A percentile compares a stretch with the other conserved stretches of the same genome.
phyloP scores from a whole-genome alignment of 2,113 vertebrate genomes.

The Psilopogon haemacephalus region DNA sequence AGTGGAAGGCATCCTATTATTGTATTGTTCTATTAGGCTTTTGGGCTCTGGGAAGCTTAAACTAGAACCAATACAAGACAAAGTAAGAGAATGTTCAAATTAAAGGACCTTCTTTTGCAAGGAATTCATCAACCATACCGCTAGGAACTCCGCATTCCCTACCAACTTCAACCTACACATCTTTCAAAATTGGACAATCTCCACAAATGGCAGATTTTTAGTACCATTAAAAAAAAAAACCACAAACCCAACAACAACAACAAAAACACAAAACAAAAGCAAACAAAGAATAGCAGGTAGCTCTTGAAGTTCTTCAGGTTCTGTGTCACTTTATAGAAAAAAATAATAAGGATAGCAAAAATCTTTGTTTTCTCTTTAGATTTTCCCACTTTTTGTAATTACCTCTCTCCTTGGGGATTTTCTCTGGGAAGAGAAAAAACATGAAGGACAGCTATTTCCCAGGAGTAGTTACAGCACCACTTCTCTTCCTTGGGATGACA shows the following conservation, averaged over 20 bases:
- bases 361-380: background rate
- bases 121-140: background rate
- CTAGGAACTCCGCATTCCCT: background rate
- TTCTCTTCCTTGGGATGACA: background rate
- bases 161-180: background rate
- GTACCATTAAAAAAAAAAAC: background rate
- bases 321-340: background rate
- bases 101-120: background rate
- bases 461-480: background rate
- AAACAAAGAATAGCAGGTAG: background rate
- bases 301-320: background rate
- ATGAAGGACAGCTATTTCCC: background rate
- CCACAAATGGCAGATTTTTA: background rate
- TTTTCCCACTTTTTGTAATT: background rate
- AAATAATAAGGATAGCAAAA: background rate
- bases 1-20: no score
- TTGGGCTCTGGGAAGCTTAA: no score
- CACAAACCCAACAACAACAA: no score
- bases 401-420: accelerated
- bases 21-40: no score
- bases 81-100: background rate
- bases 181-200: background rate
- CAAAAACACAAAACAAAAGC: no score
- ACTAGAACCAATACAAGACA: no score
- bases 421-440: background rate